These are phyloP conservation scores for Teleiodes luculella DNA, from an alignment of 2,888 invertebrate species.

Conservation along the genomic window DNA sequence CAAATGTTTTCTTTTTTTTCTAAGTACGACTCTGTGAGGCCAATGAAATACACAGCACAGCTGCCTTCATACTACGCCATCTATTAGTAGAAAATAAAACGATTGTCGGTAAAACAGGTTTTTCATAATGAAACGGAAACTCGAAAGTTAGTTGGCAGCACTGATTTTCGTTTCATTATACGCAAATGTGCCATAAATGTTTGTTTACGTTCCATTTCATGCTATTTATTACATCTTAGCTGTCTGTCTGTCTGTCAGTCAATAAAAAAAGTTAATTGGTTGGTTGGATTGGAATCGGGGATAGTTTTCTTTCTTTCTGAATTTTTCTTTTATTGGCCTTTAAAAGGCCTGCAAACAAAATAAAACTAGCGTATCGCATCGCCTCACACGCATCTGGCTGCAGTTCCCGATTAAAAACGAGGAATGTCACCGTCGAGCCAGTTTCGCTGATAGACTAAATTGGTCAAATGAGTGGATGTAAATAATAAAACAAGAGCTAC, in stretches of 20 bases:
- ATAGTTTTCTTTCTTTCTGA: conserved; percentile 34
- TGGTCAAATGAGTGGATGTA: conserved; percentile 61
- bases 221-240: too few species aligned
- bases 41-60: not conserved
- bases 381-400: not conserved
- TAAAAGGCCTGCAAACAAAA: not conserved
- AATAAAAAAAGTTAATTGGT: conserved; percentile 1
- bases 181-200: not conserved
- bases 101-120: not conserved
- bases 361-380: not conserved
- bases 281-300: conserved; percentile 23
- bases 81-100: not conserved
- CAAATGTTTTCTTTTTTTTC: conserved; percentile 30
- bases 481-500: conserved; percentile 61
- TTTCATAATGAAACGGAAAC: not conserved
- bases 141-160: conserved; percentile 1
- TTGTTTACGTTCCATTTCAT: not conserved
- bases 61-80: not conserved
- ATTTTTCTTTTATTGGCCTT: conserved; percentile 32
- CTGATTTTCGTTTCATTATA: not conserved
- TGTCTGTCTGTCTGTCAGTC: not conserved
- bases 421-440: not conserved
- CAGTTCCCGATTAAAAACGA: not conserved
- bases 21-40: not conserved
- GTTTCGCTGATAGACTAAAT: conserved; percentile 29